Evolutionary conservation across 2,797 vertebrate species (phyloP).

Genomic region (Heteromormyrus szaboi): DNA sequence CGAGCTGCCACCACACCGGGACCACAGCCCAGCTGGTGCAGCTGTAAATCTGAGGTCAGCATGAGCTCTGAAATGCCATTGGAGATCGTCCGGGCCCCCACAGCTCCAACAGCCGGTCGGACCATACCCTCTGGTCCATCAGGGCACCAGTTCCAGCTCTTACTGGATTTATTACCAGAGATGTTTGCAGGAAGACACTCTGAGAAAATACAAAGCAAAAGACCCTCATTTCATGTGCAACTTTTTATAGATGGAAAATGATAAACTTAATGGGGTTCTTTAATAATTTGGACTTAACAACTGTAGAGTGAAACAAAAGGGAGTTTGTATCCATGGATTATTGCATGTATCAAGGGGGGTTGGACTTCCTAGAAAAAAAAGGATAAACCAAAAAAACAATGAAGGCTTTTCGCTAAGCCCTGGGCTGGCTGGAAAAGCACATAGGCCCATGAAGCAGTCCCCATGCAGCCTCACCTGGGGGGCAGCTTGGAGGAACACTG

Average conservation of each 20-base stretch:
- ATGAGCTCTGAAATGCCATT: background rate
- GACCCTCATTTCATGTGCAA: background rate
- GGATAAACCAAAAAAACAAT: background rate
- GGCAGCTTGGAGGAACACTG: background rate
- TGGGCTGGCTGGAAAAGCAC: background rate
- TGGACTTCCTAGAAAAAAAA: background rate
- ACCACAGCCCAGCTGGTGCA: background rate
- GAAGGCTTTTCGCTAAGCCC: background rate
- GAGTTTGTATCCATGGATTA: background rate
- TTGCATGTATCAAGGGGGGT: background rate
- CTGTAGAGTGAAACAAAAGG: background rate
- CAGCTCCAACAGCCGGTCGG: background rate
- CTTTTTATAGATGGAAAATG: background rate
- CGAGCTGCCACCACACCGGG: constrained; percentile 12
- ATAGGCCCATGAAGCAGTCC: background rate
- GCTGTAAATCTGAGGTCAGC: background rate
- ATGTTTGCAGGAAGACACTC: background rate
- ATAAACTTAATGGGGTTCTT: background rate
- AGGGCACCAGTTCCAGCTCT: background rate
- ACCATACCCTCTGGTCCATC: background rate
- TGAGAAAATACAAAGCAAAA: background rate
- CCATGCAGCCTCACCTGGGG: background rate
- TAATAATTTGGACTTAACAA: background rate
- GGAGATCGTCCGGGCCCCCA: background rate
- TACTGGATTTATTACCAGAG: background rate